A percentile compares a stretch with the other conserved stretches of the same genome.
phyloP scores from a whole-genome alignment of 2,797 vertebrate genomes.

The Setipinna tenuifilis region DNA sequence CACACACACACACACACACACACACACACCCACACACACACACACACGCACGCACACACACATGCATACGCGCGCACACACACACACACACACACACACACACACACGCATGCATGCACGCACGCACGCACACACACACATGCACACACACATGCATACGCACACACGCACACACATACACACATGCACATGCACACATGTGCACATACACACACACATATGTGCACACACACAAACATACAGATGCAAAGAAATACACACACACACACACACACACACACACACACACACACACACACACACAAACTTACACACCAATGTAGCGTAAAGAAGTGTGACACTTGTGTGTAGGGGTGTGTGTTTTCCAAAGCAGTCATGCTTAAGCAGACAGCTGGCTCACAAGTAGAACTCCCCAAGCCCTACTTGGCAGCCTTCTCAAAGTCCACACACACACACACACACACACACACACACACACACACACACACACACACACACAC shows the following conservation, averaged over 20 bases:
- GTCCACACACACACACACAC: slow-evolving; percentile 18
- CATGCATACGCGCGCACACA: too few relatives aligned
- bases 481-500: slow-evolving; percentile 31
- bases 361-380: slow-evolving; percentile 16
- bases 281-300: not conserved
- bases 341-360: slow-evolving; percentile 11
- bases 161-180: not conserved
- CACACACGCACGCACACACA: too few relatives aligned
- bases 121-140: too few relatives aligned
- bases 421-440: not conserved
- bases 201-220: not conserved
- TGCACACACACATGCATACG: too few relatives aligned
- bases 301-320: not conserved
- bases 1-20: too few relatives aligned
- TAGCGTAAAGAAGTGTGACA: not conserved
- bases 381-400: slow-evolving; percentile 10
- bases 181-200: not conserved
- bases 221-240: not conserved
- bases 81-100: too few relatives aligned
- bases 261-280: not conserved
- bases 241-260: not conserved
- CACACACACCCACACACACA: too few relatives aligned
- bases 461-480: slow-evolving; percentile 23
- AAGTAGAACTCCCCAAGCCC: slow-evolving; percentile 9
- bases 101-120: too few relatives aligned